Base-by-base conservation (phyloP, 2,113 vertebrate species). In the Xiphorhynchus elegans region DNA sequence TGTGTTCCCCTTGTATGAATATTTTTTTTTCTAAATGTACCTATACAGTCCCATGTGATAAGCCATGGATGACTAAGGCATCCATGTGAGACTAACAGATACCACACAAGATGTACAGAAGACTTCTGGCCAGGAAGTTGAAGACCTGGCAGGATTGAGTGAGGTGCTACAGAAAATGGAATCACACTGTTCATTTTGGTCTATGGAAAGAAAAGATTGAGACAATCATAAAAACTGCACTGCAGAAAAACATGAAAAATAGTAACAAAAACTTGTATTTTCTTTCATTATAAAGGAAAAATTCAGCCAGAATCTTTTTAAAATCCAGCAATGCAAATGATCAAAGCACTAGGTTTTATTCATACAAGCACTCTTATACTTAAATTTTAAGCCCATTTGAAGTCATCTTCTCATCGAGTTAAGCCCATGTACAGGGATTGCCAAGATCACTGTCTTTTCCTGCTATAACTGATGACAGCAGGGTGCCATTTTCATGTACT, bases 311-410 rank as follows among this genome's bases (percentile, higher is more conserved):
- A 39, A 37, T 46, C 31, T 49, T 44, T 80, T 39, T 63, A 26
- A 90, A 90, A 90, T 59, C 35, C 39, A 67, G 35, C 17, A 81
- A 59, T 40, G 47, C 25, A 82, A 72, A 63, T 87, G 60, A 72
- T 79, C 49, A 82, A 68, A 46, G n/a, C 33, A 47, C 47, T 75
- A 82, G 47, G 29, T 78, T 88, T 93, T 90, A 95, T 84, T 95
- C 64, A 77, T 47, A 63, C 13, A 78, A 9, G 18, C 26, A 69
- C 17, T 81, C 35, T 39, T 17, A 39, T 66, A 31, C 47, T 70
- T 87, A 84, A 84, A 67, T 75, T 81, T 87, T 87, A 89, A 91
- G 33, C 24, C 56, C 52, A 52, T 75, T 93, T 81, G 46, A 33
- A 89, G 49, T 76, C 47, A 68, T 66, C n/a, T 26, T 95, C 60